Percentiles rank a stretch among this genome's conserved stretches.
These are phyloP conservation scores for Xestoiulus laeticollis DNA, from an alignment of 2,888 invertebrate genomes.

Conservation along the genomic window DNA sequence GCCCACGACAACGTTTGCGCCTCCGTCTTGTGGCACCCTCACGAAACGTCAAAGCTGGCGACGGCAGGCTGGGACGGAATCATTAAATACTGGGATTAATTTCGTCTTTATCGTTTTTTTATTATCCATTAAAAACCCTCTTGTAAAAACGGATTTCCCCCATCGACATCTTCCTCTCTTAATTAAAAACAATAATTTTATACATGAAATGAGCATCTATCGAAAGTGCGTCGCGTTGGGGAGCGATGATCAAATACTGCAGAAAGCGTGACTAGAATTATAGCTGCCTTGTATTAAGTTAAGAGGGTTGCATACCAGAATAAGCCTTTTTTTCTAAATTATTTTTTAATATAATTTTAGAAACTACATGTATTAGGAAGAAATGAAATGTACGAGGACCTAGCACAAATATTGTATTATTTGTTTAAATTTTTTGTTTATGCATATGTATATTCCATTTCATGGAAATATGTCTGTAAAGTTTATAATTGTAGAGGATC, in stretches of 20 bases:
- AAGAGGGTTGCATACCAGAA: too few species aligned
- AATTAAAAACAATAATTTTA: not conserved
- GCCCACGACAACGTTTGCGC: constrained; percentile 99
- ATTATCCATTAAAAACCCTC: constrained; percentile 32
- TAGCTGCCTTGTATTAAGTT: too few species aligned
- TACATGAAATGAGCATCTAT: not conserved
- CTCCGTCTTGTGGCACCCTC: constrained; percentile 95
- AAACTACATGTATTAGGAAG: too few species aligned
- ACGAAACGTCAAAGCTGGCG: constrained; percentile 96
- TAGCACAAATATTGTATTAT: too few species aligned
- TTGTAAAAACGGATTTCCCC: not conserved
- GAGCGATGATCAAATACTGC: not conserved
- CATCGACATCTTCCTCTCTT: not conserved
- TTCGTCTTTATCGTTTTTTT: not conserved
- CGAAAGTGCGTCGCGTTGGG: not conserved
- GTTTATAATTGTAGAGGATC: too few species aligned
- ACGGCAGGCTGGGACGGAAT: constrained; percentile 99
- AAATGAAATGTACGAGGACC: too few species aligned
- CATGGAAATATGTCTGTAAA: too few species aligned
- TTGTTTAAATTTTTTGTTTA: too few species aligned
- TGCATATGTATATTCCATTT: too few species aligned
- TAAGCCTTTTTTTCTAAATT: too few species aligned
- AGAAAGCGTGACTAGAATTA: not conserved
- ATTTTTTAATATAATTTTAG: too few species aligned
- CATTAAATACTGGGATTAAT: constrained; percentile 97